These are phyloP conservation scores for Phortica magna DNA, from an alignment of 2,888 invertebrate species.

Conservation along the genomic window DNA sequence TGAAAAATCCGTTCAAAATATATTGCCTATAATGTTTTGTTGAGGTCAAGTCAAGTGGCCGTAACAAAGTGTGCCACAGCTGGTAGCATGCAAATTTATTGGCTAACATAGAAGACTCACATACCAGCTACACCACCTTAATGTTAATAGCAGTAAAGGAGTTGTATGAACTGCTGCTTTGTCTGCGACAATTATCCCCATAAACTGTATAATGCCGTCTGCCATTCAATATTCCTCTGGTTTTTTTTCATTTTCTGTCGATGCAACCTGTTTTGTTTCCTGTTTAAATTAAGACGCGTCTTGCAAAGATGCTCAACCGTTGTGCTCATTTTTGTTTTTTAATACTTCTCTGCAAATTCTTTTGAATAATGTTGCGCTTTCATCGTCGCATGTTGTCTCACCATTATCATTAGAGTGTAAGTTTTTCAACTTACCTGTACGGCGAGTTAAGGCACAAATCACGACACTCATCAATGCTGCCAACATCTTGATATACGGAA, in stretches of 20 bases:
- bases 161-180: background rate
- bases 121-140: background rate
- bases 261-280: slow-evolving; percentile 40
- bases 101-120: background rate
- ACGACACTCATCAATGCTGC: slow-evolving; percentile 91
- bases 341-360: background rate
- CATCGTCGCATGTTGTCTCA: background rate
- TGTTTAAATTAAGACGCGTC: slow-evolving; percentile 35
- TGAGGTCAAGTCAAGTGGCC: background rate
- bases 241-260: background rate
- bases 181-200: slow-evolving; percentile 12
- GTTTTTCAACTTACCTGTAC: slow-evolving; percentile 80
- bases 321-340: slow-evolving; percentile 22
- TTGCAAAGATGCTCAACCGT: slow-evolving; percentile 2
- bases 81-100: slow-evolving; percentile 28
- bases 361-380: background rate
- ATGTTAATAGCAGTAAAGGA: background rate
- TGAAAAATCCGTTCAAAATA: too few species aligned
- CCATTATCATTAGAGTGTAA: background rate
- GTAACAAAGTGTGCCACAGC: slow-evolving; percentile 13
- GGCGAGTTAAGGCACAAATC: slow-evolving; percentile 93
- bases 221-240: background rate
- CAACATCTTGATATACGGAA: slow-evolving; percentile 93
- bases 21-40: slow-evolving; percentile 2
- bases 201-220: background rate